Evolutionary conservation across 1,140 invertebrate genomes (phyloP).

Genomic region (Mylabris phalerata): DNA sequence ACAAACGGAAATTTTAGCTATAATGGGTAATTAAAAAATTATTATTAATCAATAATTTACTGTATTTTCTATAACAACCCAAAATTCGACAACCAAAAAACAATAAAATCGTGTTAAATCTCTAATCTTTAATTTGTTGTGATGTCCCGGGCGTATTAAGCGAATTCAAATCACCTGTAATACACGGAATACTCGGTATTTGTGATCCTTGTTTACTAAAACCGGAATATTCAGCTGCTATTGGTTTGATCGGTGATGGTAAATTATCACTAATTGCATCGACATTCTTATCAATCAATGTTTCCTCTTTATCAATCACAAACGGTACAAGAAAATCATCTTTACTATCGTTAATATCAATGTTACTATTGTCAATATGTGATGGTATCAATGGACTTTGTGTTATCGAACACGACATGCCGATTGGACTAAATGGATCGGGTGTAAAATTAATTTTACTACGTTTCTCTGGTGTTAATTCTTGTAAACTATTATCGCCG

Average conservation of each 20-base stretch:
- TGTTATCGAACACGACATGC: slow-evolving; percentile 24
- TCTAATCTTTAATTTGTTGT: too few species aligned
- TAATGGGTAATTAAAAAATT: too few species aligned
- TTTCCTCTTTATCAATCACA: slow-evolving; percentile 42
- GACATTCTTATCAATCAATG: slow-evolving; percentile 50
- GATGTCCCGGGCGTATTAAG: too few species aligned
- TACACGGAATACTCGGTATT: slow-evolving; percentile 67
- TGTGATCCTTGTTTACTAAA: slow-evolving; percentile 60
- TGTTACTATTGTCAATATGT: slow-evolving; percentile 9
- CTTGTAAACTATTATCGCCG: slow-evolving; percentile 56
- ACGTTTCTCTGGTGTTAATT: slow-evolving; percentile 42
- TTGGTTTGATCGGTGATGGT: slow-evolving; percentile 56
- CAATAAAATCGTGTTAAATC: too few species aligned
- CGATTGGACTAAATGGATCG: slow-evolving; percentile 42
- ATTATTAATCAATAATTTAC: too few species aligned
- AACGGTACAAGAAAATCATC: slow-evolving; percentile 44
- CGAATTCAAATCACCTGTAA: slow-evolving; percentile 49
- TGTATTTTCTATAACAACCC: too few species aligned
- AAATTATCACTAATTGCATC: slow-evolving; percentile 52
- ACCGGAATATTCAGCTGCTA: slow-evolving; percentile 54
- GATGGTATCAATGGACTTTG: slow-evolving; percentile 32
- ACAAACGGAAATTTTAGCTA: too few species aligned
- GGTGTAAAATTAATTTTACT: slow-evolving; percentile 31
- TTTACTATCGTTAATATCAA: not conserved
- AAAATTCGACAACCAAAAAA: too few species aligned